Evolutionary conservation across 2,113 vertebrate species (phyloP), one percentile per base, ranked within the genome.

Genomic region (Engystomops pustulosus): DNA sequence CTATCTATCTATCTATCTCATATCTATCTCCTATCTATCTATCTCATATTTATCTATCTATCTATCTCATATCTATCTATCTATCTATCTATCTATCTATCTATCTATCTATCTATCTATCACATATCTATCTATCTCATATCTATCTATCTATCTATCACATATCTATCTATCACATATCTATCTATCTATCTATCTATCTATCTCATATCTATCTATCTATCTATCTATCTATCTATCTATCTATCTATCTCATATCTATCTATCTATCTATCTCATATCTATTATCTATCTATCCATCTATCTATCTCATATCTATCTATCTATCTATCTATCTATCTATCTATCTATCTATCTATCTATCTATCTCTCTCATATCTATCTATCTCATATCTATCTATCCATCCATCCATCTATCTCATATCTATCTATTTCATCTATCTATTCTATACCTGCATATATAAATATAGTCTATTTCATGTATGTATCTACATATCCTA

Each of bases 221-320:
- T 65, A 65, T 65, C 27, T 41, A 41, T 41, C 38, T 41, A 49
- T 49, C 47, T 49, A 49, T 49, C 14, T 41, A 41, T 41, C 38
- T 49, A 49, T 49, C 47, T 49, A 49, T 49, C 17, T 55, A 55
- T 55, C 51, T 55, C 6, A 8, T 55, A 55, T 55, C 38, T 41
- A 41, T 41, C 60, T 60, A 65, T 65, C 60, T 65, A 65, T 65
- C 27, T 32, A 32, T 65, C 12, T 32, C 4, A 41, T 5, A 41
- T 58, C 53, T 65, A 65, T n/a, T n/a, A n/a, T 65, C 27, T 32
- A 65, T 62, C 58, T 62, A 62, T 30, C 58, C 30, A 55, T 55
- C 51, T 55, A 58, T 58, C 53, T 58, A 58, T 62, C 58, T 62
- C n/a, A 18, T 55, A 58, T 58, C 53, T 58, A 58, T 62, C 58